phyloP scores from a whole-genome alignment of 2,113 vertebrate species.

The Glareola pratincola region DNA sequence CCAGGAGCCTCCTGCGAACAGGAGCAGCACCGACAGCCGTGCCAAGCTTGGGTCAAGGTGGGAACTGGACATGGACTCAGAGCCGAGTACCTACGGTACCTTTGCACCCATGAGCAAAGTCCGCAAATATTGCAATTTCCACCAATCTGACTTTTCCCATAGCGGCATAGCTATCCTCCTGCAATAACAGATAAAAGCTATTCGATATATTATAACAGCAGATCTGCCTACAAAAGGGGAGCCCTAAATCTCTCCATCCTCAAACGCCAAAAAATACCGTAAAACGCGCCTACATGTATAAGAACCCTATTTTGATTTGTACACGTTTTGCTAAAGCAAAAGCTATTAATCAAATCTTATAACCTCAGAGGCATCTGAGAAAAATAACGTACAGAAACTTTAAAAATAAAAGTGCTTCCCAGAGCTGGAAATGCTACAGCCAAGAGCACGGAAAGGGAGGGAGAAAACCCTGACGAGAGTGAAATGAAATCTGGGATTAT shows the following conservation, averaged over 20 bases:
- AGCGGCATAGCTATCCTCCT: background rate
- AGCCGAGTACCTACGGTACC: rapidly evolving
- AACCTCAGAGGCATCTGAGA: background rate
- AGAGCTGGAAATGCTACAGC: background rate
- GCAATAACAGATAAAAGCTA: background rate
- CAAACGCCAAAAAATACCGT: background rate
- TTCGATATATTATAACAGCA: background rate
- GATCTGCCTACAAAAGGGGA: background rate
- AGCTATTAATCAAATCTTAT: background rate
- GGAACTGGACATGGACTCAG: rapidly evolving
- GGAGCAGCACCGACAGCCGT: rapidly evolving
- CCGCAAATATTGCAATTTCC: background rate
- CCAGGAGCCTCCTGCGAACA: background rate
- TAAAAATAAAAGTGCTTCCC: background rate
- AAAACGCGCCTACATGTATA: rapidly evolving
- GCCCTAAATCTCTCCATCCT: background rate
- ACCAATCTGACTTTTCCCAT: background rate
- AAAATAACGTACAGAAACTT: background rate
- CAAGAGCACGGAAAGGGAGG: background rate
- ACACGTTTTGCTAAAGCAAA: background rate
- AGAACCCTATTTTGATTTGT: background rate
- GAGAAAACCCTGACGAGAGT: background rate
- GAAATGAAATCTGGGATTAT: constrained; percentile 43
- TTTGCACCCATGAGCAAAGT: background rate
- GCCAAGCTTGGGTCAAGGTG: background rate